Base-by-base conservation (phyloP, 1,140 invertebrate species). In the Zaprionus nigranus region DNA sequence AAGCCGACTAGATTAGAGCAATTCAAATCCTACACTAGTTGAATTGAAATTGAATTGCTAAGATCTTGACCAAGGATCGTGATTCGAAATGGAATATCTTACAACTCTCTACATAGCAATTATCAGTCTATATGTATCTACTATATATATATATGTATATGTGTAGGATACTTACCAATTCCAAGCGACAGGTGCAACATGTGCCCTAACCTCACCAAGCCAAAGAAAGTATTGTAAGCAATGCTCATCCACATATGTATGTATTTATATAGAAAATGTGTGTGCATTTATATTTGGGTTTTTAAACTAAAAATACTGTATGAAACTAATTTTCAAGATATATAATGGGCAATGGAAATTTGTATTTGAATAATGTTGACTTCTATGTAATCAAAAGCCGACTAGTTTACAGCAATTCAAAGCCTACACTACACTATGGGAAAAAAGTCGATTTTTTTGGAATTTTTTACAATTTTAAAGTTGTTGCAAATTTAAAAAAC, bases 281-380 rank as follows among this genome's bases (percentile, higher is more conserved):
- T n/a, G 36, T 20, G 24, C 20, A 43, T 43, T 17, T 17, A 60
- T 43, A 5, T 40, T 46, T n/a, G 22, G 38, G n/a, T 43, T 43
- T 4, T 60, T 59, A 59, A 59, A 60, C 38, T 22, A 40, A 60
- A 60, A 60, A 43, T 43, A 60, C 58, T 56, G 15, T 30, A n/a
- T 56, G 13, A 17, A 49, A 49, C 11, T 11, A 62, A 30, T 62
- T 62, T 62, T 62, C 24, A 49, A 49, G 40, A 24, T 49, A 30
- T 46, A 30, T 26, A 46, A 46, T 62, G 24, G 11, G n/a, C 6
- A 62, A 43, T 26, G 43, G 20, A 62, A 62, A 30, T 62, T 49
- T 24, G 46, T 51, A 51, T 51, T 24, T 51, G 11, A 51, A 24
- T 51, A 24, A 51, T 51, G 46, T 51, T 24, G 46, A 20, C 46